Evolutionary conservation across 2,797 vertebrate genomes (phyloP).

Genomic region (Taeniopygia guttata): DNA sequence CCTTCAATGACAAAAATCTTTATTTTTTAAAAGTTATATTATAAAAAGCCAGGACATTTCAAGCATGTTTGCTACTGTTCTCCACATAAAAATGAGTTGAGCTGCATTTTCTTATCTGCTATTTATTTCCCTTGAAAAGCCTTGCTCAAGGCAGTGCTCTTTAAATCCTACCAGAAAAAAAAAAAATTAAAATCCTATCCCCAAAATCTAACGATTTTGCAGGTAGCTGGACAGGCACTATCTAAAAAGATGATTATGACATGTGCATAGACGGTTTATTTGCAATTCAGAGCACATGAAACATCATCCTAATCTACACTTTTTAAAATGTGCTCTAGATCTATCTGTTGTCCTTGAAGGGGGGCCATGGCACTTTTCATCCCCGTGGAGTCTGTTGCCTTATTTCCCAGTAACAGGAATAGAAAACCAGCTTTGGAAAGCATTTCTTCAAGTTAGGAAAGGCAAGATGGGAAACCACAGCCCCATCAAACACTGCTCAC

Average conservation of each 20-base stretch:
- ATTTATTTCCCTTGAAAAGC: slow-evolving; percentile 26
- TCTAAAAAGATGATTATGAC: background rate
- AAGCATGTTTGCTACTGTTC: slow-evolving; percentile 50
- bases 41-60: slow-evolving; percentile 75
- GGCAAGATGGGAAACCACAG: background rate
- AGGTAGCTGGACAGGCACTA: background rate
- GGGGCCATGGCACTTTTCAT: background rate
- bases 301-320: background rate
- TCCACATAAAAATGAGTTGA: slow-evolving; percentile 19
- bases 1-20: slow-evolving; percentile 75
- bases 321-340: background rate
- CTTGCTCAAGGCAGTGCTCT: background rate
- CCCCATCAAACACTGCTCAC: background rate
- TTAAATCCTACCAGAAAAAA: slow-evolving; percentile 12
- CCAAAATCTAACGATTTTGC: background rate
- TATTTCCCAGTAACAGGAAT: background rate
- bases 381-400: background rate
- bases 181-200: background rate
- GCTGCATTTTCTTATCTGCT: slow-evolving; percentile 38
- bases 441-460: background rate
- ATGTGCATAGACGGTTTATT: background rate
- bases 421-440: background rate
- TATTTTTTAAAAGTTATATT: slow-evolving; percentile 88
- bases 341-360: background rate
- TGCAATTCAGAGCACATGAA: background rate